Evolutionary conservation across 2,113 vertebrate species (phyloP), one percentile per base, ranked within the genome.

Genomic region (Chrysemys picta): DNA sequence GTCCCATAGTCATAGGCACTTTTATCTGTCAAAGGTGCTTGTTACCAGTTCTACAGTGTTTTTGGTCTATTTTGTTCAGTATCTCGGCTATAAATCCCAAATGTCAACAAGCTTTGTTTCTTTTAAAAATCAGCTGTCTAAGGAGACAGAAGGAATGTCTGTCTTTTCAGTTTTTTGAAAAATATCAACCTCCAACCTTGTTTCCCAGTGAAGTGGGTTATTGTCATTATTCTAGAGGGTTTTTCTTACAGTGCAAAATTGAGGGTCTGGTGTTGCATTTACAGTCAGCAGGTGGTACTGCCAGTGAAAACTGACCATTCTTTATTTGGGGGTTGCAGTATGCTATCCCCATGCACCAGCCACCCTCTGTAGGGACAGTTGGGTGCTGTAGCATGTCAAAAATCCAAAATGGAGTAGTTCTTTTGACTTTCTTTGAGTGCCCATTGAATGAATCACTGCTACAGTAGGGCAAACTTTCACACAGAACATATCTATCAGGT

Each of bases 131-230:
- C 76, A 45, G 19, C 49, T 87, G 54, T 53, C 27, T 5, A 17
- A 69, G 38, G 29, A 76, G 84, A 79, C 38, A 80, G 59, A 49
- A 52, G 24, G 45, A 38, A 17, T 25, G 84, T 85, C 42, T 47
- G 22, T 91, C 90, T 94, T 92, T 91, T 94, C 89, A 85, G 88
- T 80, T 91, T 72, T 83, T 88, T 54, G 93, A 90, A 93, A 89
- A 90, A 93, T 91, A 89, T 89, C 91, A 96, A 92, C 84, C 90
- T 93, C 94, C 95, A 94, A 47, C 93, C 89, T 87, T 93, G 86
- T 85, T 92, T 93, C 50, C 25, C 1, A 1, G 80, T 87, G 29
- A 56, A 88, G 85, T 87, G n/a, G 8, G 83, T 85, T 93, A 85
- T 21, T 92, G 85, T 42, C 25, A 25, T 72, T 75, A 75, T 42